phyloP scores from a whole-genome alignment of 1,140 invertebrate genomes.

The Halesus radiatus region DNA sequence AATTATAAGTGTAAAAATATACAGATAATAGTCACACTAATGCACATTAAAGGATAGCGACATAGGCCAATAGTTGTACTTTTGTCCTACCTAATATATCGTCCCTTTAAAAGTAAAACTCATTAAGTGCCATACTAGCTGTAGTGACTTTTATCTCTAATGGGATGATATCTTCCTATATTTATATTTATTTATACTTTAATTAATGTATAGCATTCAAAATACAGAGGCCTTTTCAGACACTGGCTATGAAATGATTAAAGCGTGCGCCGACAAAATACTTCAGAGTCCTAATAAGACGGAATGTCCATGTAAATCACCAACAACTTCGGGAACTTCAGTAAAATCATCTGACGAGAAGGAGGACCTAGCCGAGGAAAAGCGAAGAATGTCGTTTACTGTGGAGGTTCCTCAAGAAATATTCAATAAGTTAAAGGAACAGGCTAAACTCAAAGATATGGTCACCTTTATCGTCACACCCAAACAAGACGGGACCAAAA shows the following conservation, averaged over 20 bases:
- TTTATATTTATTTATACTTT: no score
- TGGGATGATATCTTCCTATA: no score
- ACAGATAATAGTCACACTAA: no score
- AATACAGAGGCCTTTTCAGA: constrained; percentile 24
- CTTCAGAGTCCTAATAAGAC: not conserved
- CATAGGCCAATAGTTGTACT: no score
- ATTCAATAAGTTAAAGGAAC: constrained; percentile 9
- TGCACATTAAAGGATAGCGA: no score
- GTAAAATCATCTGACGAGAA: not conserved
- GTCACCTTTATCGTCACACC: constrained; percentile 25
- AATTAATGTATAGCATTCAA: no score
- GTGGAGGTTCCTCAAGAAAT: constrained; percentile 36
- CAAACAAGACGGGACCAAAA: not conserved
- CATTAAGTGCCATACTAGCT: no score
- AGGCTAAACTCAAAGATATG: constrained; percentile 36
- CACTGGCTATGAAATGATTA: constrained; percentile 34
- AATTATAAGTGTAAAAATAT: no score
- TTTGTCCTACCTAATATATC: no score
- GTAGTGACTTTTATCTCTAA: no score
- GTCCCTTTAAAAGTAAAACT: no score
- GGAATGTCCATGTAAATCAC: not conserved
- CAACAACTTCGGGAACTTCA: no score
- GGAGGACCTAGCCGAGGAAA: constrained; percentile 33
- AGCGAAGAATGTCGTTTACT: constrained; percentile 32
- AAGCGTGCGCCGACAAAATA: not conserved